phyloP scores from a whole-genome alignment of 2,888 invertebrate genomes.

The Synergus laeviventris region DNA sequence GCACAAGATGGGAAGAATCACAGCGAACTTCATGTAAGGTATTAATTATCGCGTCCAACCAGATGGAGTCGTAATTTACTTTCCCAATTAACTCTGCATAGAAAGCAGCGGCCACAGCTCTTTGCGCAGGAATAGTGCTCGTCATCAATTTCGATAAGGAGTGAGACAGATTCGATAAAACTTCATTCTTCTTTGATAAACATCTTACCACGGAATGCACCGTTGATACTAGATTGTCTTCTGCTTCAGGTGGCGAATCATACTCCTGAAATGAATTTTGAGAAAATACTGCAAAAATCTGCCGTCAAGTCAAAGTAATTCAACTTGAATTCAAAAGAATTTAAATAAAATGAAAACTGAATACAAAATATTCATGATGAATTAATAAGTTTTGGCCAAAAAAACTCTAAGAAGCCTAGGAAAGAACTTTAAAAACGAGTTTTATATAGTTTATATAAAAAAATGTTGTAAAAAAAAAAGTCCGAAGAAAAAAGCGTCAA shows the following conservation, averaged over 20 bases:
- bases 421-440: too few species aligned
- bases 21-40: constrained; percentile 66
- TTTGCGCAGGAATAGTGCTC: constrained; percentile 64
- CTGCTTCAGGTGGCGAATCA: constrained; percentile 62
- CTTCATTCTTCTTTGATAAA: constrained; percentile 54
- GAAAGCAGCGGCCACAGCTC: constrained; percentile 66
- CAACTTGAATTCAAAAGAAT: too few species aligned
- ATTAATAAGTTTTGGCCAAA: too few species aligned
- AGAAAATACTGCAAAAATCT: background rate
- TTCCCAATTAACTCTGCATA: constrained; percentile 68
- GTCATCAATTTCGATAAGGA: constrained; percentile 64
- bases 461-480: too few species aligned
- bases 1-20: constrained; percentile 68
- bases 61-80: constrained; percentile 62
- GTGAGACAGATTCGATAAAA: constrained; percentile 60
- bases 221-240: constrained; percentile 63
- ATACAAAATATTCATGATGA: too few species aligned
- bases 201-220: constrained; percentile 65
- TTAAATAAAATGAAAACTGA: too few species aligned
- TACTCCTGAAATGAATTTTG: constrained; percentile 56
- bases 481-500: too few species aligned
- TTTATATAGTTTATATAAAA: too few species aligned
- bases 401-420: too few species aligned
- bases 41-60: constrained; percentile 70
- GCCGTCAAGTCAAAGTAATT: too few species aligned